Conservation (phyloP, 2,113 vertebrate species). For the Labeo rohita region DNA sequence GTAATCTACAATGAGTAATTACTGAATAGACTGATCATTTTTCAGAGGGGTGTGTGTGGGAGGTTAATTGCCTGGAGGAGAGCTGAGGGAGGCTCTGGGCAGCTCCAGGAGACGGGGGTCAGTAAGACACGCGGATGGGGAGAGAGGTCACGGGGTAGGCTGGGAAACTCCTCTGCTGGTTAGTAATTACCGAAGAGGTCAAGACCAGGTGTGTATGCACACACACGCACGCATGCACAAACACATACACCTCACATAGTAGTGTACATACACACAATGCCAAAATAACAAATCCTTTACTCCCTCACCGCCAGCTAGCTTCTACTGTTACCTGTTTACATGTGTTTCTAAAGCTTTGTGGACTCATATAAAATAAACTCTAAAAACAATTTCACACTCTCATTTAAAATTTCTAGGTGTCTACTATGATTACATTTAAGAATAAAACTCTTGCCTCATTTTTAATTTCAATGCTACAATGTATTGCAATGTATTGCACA, state of each 20-base stretch:
- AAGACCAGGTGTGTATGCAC: constrained; percentile 20
- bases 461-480: not conserved
- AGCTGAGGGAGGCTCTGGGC: constrained; percentile 56
- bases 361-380: not conserved
- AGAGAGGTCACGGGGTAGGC: constrained; percentile 51
- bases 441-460: not conserved
- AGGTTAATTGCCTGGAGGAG: constrained; percentile 74
- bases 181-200: constrained; percentile 57
- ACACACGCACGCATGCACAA: constrained; percentile 23
- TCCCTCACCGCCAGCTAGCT: not conserved
- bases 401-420: not conserved
- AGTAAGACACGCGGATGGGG: constrained; percentile 27
- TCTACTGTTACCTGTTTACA: not conserved
- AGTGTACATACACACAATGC: not conserved
- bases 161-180: constrained; percentile 44
- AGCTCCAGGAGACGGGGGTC: constrained; percentile 53
- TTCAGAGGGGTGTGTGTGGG: constrained; percentile 58
- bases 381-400: not conserved
- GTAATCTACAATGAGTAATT: constrained; percentile 54
- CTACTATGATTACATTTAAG: not conserved
- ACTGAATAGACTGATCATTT: constrained; percentile 52
- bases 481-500: too few species aligned
- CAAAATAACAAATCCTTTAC: not conserved
- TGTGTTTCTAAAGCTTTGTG: not conserved
- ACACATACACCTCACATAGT: not conserved